Base-by-base conservation (phyloP, 2,797 vertebrate species). In the Corythornis leucogaster region DNA sequence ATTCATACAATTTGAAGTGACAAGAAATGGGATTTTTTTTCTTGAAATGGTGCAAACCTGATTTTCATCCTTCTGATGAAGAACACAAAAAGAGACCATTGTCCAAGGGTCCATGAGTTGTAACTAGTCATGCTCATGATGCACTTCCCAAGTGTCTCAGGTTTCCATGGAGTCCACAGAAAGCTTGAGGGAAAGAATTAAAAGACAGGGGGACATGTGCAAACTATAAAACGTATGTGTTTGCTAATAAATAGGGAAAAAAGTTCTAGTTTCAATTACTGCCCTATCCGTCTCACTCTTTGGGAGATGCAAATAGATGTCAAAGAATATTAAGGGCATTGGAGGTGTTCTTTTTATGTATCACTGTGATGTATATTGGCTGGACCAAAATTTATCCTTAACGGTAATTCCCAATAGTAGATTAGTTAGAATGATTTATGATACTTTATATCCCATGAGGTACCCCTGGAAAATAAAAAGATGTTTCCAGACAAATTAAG, bases 101-200 rank as follows among this genome's bases (percentile, higher is more conserved):
- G 5, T 57, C 18, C n/a, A 25, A 28, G 9, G 15, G 15, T 40
- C 24, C 8, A 21, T 21, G 45, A 75, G 24, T 11, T 1, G 2
- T 0, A 1, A 42, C 2, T 12, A 12, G 28, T n/a, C 8, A 9
- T 3, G 1, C 9, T 79, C 13, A 25, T 15, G 7, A 35, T 0
- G 1, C 21, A 5, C 5, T 77, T 75, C 20, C 31, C 31, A 74
- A 26, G 6, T 1, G 0, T 20, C 51, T 71, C 43, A 80, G 5
- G 13, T 66, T 77, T 17, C 21, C 0, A 1, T 24, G 12, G 24
- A 55, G 3, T 13, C 11, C 12, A 3, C 12, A 68, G 61, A 83
- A 91, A 80, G 33, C 9, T 38, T 40, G 19, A 74, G 51, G 8
- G 50, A 74, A 14, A 40, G 8, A 48, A 57, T 16, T 11, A 63